These are phyloP conservation scores for Melikaiella ostensackeni DNA, from an alignment of 2,888 invertebrate species.

Conservation along the genomic window DNA sequence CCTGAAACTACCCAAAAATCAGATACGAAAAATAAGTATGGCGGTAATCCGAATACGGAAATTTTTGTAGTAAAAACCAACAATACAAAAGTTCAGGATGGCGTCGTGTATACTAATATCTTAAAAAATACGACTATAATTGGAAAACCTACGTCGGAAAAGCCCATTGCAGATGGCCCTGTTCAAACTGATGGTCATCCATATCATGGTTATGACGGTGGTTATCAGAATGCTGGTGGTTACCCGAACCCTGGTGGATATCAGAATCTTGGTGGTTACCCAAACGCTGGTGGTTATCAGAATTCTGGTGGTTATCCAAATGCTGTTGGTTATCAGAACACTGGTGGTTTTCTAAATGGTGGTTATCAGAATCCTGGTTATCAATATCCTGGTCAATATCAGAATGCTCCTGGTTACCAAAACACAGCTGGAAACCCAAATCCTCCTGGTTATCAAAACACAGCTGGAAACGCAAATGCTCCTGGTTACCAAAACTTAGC, in stretches of 20 bases:
- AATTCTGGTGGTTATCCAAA: neutral
- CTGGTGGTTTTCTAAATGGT: too few relatives aligned
- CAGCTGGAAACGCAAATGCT: too few relatives aligned
- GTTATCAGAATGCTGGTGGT: neutral
- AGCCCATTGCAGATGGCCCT: neutral
- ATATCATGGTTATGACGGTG: neutral
- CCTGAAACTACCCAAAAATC: neutral
- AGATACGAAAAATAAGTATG: neutral
- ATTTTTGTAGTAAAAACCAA: slow-evolving; percentile 13
- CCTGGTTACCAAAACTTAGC: neutral
- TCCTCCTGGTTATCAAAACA: neutral
- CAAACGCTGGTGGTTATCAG: neutral
- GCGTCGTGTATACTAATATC: neutral
- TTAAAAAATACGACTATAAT: slow-evolving; percentile 26
- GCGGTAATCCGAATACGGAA: neutral
- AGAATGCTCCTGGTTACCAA: neutral
- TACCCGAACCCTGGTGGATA: neutral
- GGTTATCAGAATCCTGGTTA: too few relatives aligned
- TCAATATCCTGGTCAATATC: too few relatives aligned
- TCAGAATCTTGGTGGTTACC: neutral
- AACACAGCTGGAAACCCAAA: neutral
- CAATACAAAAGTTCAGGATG: neutral
- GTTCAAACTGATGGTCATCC: neutral
- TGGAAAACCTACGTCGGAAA: neutral
- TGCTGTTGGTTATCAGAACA: neutral